These are phyloP conservation scores for Druceiella hillmani DNA, from an alignment of 2,888 invertebrate species.

Conservation along the genomic window DNA sequence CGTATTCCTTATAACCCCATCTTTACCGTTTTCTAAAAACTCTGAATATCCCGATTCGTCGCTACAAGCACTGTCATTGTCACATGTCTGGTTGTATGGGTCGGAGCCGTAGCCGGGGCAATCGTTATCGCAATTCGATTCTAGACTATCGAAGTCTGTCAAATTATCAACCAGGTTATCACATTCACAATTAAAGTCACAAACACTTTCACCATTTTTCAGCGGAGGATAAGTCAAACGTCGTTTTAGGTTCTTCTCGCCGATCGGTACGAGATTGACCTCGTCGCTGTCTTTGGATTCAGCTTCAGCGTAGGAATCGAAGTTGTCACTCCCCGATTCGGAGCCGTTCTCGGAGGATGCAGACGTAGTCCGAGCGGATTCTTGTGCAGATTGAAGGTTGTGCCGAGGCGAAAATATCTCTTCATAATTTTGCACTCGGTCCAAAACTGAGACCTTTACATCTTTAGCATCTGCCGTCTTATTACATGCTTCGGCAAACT, in stretches of 20 bases:
- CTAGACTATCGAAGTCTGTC: conserved; percentile 39
- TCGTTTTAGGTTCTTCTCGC: conserved; percentile 44
- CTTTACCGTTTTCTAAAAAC: conserved; percentile 51
- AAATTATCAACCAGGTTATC: conserved; percentile 43
- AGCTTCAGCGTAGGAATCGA: conserved; percentile 22
- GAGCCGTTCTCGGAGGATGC: conserved; percentile 11
- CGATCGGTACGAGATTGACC: conserved; percentile 46
- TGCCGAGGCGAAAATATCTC: conserved; percentile 11
- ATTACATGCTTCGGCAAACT: conserved; percentile 39
- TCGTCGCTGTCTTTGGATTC: conserved; percentile 33
- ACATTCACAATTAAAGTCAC: conserved; percentile 38
- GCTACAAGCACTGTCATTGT: conserved; percentile 77
- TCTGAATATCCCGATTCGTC: conserved; percentile 92
- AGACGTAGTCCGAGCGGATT: conserved; percentile 15
- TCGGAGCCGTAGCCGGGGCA: conserved; percentile 34
- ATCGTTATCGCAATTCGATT: conserved; percentile 36
- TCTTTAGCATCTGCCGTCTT: conserved; percentile 37
- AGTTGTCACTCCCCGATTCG: conserved; percentile 8
- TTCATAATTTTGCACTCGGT: conserved; percentile 30
- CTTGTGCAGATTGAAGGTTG: conserved; percentile 9
- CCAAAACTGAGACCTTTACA: conserved; percentile 32
- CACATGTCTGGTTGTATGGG: conserved; percentile 49
- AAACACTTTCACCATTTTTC: conserved; percentile 30
- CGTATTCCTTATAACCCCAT: conserved; percentile 46
- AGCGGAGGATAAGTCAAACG: conserved; percentile 46